Percentiles rank a stretch among this genome's conserved stretches.
Conservation (phyloP, 2,797 vertebrate species). For the Etheostoma perlongum region DNA sequence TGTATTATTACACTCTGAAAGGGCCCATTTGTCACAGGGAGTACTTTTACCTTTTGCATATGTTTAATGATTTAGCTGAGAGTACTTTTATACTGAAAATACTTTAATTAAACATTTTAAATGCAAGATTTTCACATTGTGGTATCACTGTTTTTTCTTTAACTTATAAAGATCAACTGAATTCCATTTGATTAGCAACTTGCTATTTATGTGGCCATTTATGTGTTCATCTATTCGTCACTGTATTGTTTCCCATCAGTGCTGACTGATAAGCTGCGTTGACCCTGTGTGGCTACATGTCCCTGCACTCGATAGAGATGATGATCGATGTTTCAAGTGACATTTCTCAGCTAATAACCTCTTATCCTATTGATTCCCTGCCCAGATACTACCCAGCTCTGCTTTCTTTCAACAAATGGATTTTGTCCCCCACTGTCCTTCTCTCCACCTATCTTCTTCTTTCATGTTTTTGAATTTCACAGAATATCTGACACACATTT, state of each 20-base stretch:
- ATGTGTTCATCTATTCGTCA: conserved; percentile 22
- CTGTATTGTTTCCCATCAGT: conserved; percentile 58
- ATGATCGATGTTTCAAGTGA: conserved; percentile 82
- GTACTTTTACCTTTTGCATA: no score
- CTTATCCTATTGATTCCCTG: conserved; percentile 81
- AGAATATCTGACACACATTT: conserved; percentile 42
- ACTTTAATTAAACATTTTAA: no score
- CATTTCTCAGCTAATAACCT: conserved; percentile 84
- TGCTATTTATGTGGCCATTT: neutral
- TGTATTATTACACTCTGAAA: no score
- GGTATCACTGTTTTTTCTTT: no score
- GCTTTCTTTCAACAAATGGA: conserved; percentile 75
- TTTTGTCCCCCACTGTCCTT: conserved; percentile 69
- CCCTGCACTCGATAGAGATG: conserved; percentile 73
- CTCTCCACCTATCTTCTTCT: conserved; percentile 43
- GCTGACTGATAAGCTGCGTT: conserved; percentile 67
- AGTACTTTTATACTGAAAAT: no score
- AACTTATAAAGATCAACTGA: no score
- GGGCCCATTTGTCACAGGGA: no score
- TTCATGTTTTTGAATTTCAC: conserved; percentile 47
- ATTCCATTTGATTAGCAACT: no score
- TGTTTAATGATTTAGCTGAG: no score
- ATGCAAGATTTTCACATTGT: no score
- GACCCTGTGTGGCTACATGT: conserved; percentile 72
- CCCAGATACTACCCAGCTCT: conserved; percentile 71